A percentile compares a stretch with the other conserved stretches of the same genome.
These are phyloP conservation scores for Ectemnius lituratus DNA, from an alignment of 2,888 invertebrate species.

Conservation along the genomic window DNA sequence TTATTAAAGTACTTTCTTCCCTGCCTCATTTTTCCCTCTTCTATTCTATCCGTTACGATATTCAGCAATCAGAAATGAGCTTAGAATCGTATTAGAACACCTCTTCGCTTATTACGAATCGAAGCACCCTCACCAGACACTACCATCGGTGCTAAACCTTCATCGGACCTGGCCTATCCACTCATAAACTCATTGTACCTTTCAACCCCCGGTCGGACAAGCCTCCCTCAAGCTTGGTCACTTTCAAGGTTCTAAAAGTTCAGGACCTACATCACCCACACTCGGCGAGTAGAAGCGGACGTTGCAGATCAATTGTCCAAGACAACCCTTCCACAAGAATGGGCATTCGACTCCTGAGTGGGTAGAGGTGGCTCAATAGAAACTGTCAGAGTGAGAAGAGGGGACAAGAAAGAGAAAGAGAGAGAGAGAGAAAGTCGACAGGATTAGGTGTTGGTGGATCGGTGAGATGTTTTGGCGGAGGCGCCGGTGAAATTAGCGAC, in stretches of 20 bases:
- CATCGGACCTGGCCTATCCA: too few relatives aligned
- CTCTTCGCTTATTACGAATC: too few relatives aligned
- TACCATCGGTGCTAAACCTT: too few relatives aligned
- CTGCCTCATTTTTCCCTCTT: not conserved
- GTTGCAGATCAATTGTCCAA: not conserved
- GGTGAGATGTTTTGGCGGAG: slow-evolving; percentile 35
- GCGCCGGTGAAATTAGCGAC: slow-evolving; percentile 66
- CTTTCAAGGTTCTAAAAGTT: slow-evolving; percentile 4
- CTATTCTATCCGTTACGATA: too few relatives aligned
- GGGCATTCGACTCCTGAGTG: too few relatives aligned
- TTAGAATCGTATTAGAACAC: too few relatives aligned
- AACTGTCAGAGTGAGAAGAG: not conserved
- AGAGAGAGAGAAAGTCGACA: not conserved
- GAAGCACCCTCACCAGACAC: too few relatives aligned
- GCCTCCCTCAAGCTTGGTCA: not conserved
- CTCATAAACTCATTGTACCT: not conserved
- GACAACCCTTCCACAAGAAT: too few relatives aligned
- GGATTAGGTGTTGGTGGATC: slow-evolving; percentile 25
- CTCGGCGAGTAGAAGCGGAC: not conserved
- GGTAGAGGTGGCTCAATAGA: too few relatives aligned
- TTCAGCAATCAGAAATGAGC: too few relatives aligned
- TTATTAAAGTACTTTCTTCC: slow-evolving; percentile 11
- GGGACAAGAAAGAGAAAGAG: not conserved
- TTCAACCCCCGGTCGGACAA: not conserved
- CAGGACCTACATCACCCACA: slow-evolving; percentile 5